A percentile compares a stretch with the other conserved stretches of the same genome.
Evolutionary conservation across 2,113 vertebrate genomes (phyloP).

Genomic region (Spea multiplicata): DNA sequence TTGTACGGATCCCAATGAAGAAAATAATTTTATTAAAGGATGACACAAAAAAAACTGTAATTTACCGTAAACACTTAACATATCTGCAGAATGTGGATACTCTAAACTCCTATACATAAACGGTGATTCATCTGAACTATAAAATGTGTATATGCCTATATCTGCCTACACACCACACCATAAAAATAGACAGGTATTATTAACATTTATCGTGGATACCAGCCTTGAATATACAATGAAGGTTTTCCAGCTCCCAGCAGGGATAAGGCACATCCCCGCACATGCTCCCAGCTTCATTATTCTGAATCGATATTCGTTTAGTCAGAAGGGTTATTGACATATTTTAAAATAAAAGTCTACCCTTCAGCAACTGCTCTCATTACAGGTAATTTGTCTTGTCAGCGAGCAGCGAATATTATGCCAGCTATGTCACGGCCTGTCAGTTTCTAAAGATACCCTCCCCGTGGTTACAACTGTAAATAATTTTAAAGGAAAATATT

Average conservation of each 20-base stretch:
- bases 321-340: constrained; percentile 94
- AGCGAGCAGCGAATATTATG: constrained; percentile 85
- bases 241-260: constrained; percentile 65
- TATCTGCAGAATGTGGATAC: too few species aligned
- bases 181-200: not conserved
- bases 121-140: too few species aligned
- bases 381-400: constrained; percentile 96
- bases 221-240: constrained; percentile 55
- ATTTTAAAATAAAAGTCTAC: constrained; percentile 95
- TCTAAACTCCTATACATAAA: too few species aligned
- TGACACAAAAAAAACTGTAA: too few species aligned
- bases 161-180: not conserved
- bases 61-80: too few species aligned
- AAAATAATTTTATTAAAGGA: too few species aligned
- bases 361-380: constrained; percentile 89
- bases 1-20: too few species aligned
- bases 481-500: constrained; percentile 98
- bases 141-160: too few species aligned
- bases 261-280: constrained; percentile 69
- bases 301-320: constrained; percentile 98
- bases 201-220: constrained; percentile 27
- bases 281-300: constrained; percentile 95
- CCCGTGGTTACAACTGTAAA: constrained; percentile 93
- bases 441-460: constrained; percentile 80
- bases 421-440: constrained; percentile 78